Conservation (phyloP, 2,888 invertebrate species). For the Drepana falcataria region DNA sequence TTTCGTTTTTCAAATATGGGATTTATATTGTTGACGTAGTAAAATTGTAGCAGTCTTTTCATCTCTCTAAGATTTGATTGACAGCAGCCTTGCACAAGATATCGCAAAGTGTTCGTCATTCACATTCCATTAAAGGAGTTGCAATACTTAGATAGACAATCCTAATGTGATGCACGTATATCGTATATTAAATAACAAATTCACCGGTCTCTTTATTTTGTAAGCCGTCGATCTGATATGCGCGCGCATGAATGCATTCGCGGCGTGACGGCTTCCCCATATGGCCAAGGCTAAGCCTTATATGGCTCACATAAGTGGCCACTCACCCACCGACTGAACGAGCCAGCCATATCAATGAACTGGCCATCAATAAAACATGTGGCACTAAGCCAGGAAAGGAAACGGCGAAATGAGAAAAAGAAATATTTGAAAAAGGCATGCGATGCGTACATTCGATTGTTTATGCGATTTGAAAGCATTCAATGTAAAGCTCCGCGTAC, state of each 20-base stretch:
- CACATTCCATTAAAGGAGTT: neutral
- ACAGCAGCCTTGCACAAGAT: too few species aligned
- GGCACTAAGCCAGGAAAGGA: constrained; percentile 75
- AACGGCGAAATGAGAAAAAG: constrained; percentile 74
- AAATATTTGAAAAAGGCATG: constrained; percentile 71
- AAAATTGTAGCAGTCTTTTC: too few species aligned
- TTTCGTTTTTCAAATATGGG: too few species aligned
- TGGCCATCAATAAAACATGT: constrained; percentile 78
- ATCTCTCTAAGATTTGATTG: neutral
- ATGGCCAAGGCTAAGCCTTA: constrained; percentile 76
- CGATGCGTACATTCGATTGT: constrained; percentile 68
- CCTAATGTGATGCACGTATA: constrained; percentile 10
- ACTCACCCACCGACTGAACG: constrained; percentile 76
- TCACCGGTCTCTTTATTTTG: constrained; percentile 57
- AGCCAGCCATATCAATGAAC: constrained; percentile 78
- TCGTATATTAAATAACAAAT: constrained; percentile 40
- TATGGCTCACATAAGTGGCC: constrained; percentile 76
- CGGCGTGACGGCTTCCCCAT: constrained; percentile 72
- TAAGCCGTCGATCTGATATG: constrained; percentile 64
- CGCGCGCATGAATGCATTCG: constrained; percentile 73
- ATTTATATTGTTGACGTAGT: too few species aligned
- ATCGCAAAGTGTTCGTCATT: neutral
- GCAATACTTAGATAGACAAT: neutral
- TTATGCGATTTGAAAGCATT: constrained; percentile 69
- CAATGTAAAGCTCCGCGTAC: constrained; percentile 64